These are phyloP conservation scores for human (Homo sapiens) DNA, from an alignment of 2,113 vertebrate species.

Conservation along the genomic window GRCh38 chr18:40503501-40504000, in stretches of 20 bases:
- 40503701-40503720: not conserved
- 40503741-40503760: not conserved
- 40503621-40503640: not conserved
- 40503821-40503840: not conserved
- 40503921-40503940: accelerated
- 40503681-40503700: not conserved
- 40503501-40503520: not conserved
- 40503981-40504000: not conserved
- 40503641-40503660: not conserved
- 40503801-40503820: not conserved
- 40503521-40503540: not conserved
- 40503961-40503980: not conserved
- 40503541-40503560: not conserved
- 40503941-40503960: not conserved
- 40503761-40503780: not conserved
- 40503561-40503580: not conserved
- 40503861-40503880: not conserved
- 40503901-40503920: not conserved
- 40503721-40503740: not conserved
- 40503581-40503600: not conserved
- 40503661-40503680: not conserved
- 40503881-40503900: not conserved
- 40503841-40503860: not conserved
- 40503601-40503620: not conserved
- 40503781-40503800: not conserved